These are phyloP conservation scores for Thamnaconus septentrionalis DNA, from an alignment of 2,113 vertebrate species.

Conservation along the genomic window DNA sequence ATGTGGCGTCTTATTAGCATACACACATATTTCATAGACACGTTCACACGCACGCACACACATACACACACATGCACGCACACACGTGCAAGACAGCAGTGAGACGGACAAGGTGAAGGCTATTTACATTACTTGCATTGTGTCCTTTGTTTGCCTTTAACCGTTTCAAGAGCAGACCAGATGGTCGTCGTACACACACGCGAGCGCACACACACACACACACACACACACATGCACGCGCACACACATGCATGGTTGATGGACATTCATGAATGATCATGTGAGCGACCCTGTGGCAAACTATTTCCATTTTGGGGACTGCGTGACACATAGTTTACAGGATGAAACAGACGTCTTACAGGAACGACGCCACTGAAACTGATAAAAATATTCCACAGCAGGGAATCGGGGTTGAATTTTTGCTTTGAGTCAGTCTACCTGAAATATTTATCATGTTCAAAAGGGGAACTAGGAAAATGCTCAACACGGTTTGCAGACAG, in stretches of 20 bases:
- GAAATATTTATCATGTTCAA: background rate
- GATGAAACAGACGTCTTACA: conserved; percentile 17
- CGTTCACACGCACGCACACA: conserved; percentile 7
- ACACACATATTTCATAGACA: conserved; percentile 55
- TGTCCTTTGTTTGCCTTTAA: conserved; percentile 72
- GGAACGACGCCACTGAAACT: conserved; percentile 2
- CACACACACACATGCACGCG: background rate
- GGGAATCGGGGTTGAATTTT: background rate
- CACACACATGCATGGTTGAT: background rate
- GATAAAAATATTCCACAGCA: conserved; percentile 1
- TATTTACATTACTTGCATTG: conserved; percentile 72
- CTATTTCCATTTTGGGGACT: conserved; percentile 31
- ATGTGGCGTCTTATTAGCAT: conserved; percentile 74
- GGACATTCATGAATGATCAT: conserved; percentile 27
- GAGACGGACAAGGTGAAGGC: conserved; percentile 54
- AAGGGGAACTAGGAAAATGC: background rate
- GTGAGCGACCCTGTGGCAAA: conserved; percentile 16
- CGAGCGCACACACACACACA: conserved; percentile 8
- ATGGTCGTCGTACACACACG: conserved; percentile 46
- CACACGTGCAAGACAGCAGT: conserved; percentile 40
- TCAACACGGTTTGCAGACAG: background rate
- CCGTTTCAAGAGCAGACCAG: conserved; percentile 59
- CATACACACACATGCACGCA: conserved; percentile 8
- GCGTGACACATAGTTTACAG: conserved; percentile 24
- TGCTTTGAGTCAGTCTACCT: background rate